Evolutionary conservation across 2,797 vertebrate species (phyloP).

Genomic region (Gouania willdenowi): DNA sequence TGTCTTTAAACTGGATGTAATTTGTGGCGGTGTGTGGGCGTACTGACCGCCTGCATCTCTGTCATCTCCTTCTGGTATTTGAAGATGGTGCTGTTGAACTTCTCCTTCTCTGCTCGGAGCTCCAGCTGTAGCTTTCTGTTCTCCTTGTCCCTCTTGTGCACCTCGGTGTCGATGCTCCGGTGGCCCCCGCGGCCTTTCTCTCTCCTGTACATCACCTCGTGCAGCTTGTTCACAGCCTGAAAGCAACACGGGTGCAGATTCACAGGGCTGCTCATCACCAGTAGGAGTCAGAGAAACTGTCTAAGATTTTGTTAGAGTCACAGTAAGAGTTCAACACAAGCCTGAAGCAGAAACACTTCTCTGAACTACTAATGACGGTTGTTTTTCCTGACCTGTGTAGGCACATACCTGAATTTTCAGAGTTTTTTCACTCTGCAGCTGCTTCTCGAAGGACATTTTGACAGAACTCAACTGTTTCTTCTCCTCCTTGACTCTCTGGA

Average conservation of each 20-base stretch:
- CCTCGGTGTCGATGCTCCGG: slow-evolving; percentile 80
- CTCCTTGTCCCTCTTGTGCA: slow-evolving; percentile 92
- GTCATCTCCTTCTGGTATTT: slow-evolving; percentile 92
- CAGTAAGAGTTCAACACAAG: slow-evolving; percentile 28
- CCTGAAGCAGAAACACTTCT: slow-evolving; percentile 28
- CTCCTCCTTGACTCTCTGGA: slow-evolving; percentile 79
- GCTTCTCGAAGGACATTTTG: slow-evolving; percentile 85
- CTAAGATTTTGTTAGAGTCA: slow-evolving; percentile 6
- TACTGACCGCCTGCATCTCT: slow-evolving; percentile 98
- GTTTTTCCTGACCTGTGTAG: slow-evolving; percentile 38
- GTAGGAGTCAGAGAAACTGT: too few relatives aligned
- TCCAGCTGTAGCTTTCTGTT: slow-evolving; percentile 94
- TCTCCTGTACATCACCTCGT: slow-evolving; percentile 94
- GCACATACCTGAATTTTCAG: slow-evolving; percentile 90
- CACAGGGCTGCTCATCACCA: too few relatives aligned
- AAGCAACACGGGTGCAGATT: not conserved
- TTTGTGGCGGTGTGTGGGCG: slow-evolving; percentile 2
- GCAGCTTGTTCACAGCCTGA: slow-evolving; percentile 94
- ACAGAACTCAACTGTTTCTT: slow-evolving; percentile 73
- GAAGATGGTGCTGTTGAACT: slow-evolving; percentile 90
- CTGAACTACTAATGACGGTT: slow-evolving; percentile 24
- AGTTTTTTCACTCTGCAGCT: slow-evolving; percentile 86
- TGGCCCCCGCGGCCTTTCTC: slow-evolving; percentile 68
- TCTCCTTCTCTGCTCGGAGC: slow-evolving; percentile 90
- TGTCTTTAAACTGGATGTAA: slow-evolving; percentile 1